These are phyloP conservation scores for Psophia crepitans DNA, from an alignment of 2,113 vertebrate genomes.

Conservation along the genomic window DNA sequence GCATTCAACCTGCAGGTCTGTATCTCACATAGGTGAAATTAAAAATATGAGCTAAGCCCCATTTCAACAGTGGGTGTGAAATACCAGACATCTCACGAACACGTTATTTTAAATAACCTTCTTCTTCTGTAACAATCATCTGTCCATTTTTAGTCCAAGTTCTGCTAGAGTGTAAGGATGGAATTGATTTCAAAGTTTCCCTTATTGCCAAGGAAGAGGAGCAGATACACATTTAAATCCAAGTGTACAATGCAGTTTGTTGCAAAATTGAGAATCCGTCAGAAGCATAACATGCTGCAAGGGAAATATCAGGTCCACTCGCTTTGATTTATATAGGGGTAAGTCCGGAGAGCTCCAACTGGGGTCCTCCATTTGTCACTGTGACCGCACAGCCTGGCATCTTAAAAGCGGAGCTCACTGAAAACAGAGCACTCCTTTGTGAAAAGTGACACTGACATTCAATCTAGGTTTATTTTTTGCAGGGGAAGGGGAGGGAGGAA, in stretches of 20 bases:
- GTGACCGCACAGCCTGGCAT: conserved; percentile 28
- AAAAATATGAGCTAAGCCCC: background rate
- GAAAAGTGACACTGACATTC: conserved; percentile 48
- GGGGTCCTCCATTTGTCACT: conserved; percentile 51
- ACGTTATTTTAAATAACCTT: conserved; percentile 21
- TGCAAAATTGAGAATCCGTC: conserved; percentile 34
- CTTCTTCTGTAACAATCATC: background rate
- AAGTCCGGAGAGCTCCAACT: background rate
- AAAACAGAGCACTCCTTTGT: conserved; percentile 46
- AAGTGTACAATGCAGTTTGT: conserved; percentile 6
- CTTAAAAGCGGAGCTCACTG: conserved; percentile 39
- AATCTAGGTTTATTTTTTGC: conserved; percentile 49
- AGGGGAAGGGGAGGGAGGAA: background rate
- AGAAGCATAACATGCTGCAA: conserved; percentile 46
- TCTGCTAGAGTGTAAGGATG: conserved; percentile 1
- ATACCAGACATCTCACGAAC: background rate
- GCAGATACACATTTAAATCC: background rate
- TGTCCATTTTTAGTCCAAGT: conserved; percentile 16
- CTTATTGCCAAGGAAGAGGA: conserved; percentile 1
- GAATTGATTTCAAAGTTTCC: conserved; percentile 31
- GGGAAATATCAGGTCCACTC: conserved; percentile 46
- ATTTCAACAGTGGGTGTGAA: conserved; percentile 12
- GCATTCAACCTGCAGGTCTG: background rate
- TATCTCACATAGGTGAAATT: background rate
- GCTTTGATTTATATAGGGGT: conserved; percentile 43